Percentiles rank a stretch among this genome's conserved stretches.
Evolutionary conservation across 2,888 invertebrate species (phyloP).

Genomic region (Odontocerum albicorne): DNA sequence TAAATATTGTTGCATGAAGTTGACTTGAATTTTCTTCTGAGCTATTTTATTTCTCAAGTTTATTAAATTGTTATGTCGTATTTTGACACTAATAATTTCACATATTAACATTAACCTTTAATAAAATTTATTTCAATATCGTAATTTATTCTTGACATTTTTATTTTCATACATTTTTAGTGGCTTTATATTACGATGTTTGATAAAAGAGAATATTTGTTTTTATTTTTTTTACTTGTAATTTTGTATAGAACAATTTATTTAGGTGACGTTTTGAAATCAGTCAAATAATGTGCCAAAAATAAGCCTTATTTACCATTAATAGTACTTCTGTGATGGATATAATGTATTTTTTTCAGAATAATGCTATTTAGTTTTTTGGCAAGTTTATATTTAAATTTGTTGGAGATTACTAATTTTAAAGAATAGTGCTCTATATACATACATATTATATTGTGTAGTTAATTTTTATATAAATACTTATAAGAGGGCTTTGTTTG

Average conservation of each 20-base stretch:
- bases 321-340: slow-evolving; percentile 29
- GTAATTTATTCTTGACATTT: neutral
- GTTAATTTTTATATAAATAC: neutral
- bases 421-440: slow-evolving; percentile 5
- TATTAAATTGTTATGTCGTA: no score
- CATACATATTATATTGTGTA: neutral
- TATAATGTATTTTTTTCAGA: slow-evolving; percentile 28
- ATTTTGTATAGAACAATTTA: no score
- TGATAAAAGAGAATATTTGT: no score
- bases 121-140: neutral
- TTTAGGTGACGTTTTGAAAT: slow-evolving; percentile 17
- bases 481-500: no score
- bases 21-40: no score
- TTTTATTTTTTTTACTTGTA: neutral
- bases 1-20: no score
- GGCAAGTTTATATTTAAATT: slow-evolving; percentile 20
- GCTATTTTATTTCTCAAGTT: no score
- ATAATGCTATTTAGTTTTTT: slow-evolving; percentile 22
- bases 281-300: slow-evolving; percentile 30
- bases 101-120: no score
- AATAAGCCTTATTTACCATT: slow-evolving; percentile 29
- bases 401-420: slow-evolving; percentile 10
- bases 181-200: neutral
- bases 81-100: no score
- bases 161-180: slow-evolving; percentile 1